These are phyloP conservation scores for Uropsilus gracilis DNA, from an alignment of 2,113 vertebrate species.

Conservation along the genomic window DNA sequence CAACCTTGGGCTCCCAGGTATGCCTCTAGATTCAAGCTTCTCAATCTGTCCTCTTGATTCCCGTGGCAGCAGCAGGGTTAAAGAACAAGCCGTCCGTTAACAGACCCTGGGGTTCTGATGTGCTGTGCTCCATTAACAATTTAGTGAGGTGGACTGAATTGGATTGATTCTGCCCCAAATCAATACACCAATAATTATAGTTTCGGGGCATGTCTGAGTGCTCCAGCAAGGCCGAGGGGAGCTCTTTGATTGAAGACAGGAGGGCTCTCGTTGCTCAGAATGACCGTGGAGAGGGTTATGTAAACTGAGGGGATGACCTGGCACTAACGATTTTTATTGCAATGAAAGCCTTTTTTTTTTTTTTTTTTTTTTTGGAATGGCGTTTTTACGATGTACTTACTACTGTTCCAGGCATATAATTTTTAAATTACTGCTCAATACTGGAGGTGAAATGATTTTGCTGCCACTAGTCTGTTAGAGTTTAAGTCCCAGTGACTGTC, in stretches of 20 bases:
- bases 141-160: slow-evolving; percentile 48
- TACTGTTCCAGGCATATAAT: slow-evolving; percentile 69
- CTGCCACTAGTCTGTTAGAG: slow-evolving; percentile 65
- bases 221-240: slow-evolving; percentile 15
- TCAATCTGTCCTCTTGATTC: not conserved
- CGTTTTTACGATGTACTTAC: slow-evolving; percentile 70
- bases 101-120: not conserved
- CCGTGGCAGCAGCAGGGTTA: not conserved
- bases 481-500: slow-evolving; percentile 59
- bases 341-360: not conserved
- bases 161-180: slow-evolving; percentile 58
- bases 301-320: slow-evolving; percentile 37
- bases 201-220: not conserved
- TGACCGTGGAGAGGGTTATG: slow-evolving; percentile 72
- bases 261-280: slow-evolving; percentile 58
- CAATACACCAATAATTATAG: not conserved
- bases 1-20: not conserved
- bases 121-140: slow-evolving; percentile 68
- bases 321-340: slow-evolving; percentile 66
- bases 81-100: not conserved
- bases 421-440: slow-evolving; percentile 76
- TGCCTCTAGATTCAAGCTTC: not conserved
- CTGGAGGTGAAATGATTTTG: slow-evolving; percentile 75
- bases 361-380: slow-evolving; percentile 32
- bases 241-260: slow-evolving; percentile 52